Conservation (phyloP, 2,797 vertebrate genomes). For the Uromys caudimaculatus region DNA sequence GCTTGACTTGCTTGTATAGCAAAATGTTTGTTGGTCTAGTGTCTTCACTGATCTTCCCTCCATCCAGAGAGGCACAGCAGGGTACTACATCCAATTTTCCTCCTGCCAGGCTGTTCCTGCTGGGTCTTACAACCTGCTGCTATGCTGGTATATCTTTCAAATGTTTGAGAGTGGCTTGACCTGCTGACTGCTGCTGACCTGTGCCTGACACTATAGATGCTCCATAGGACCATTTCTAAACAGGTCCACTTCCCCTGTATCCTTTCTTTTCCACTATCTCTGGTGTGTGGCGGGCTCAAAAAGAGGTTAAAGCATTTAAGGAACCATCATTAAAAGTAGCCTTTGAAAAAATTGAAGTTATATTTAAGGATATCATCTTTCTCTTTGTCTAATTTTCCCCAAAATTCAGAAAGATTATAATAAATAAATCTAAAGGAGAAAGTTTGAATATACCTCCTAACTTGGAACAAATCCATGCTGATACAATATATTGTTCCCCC, state of each 20-base stretch:
- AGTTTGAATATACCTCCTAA: background rate
- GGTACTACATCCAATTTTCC: background rate
- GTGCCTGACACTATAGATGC: background rate
- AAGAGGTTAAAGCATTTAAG: background rate
- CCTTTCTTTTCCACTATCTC: background rate
- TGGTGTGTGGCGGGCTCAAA: background rate
- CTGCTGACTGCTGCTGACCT: background rate
- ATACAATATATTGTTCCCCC: too few species aligned
- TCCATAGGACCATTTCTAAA: background rate
- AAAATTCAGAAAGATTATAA: background rate
- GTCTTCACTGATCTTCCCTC: background rate
- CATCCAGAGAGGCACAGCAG: background rate
- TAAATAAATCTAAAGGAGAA: background rate
- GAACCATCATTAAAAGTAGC: background rate
- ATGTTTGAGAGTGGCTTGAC: too few species aligned
- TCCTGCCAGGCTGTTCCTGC: background rate
- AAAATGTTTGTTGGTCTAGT: background rate
- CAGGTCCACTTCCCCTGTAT: background rate
- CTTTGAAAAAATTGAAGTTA: background rate
- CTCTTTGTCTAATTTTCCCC: background rate
- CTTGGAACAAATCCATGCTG: background rate
- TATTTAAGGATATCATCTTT: background rate
- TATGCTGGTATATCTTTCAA: background rate
- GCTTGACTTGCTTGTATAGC: too few species aligned
- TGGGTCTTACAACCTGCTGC: background rate